phyloP scores from a whole-genome alignment of 2,797 vertebrate genomes.

The Lepus oiostolus region DNA sequence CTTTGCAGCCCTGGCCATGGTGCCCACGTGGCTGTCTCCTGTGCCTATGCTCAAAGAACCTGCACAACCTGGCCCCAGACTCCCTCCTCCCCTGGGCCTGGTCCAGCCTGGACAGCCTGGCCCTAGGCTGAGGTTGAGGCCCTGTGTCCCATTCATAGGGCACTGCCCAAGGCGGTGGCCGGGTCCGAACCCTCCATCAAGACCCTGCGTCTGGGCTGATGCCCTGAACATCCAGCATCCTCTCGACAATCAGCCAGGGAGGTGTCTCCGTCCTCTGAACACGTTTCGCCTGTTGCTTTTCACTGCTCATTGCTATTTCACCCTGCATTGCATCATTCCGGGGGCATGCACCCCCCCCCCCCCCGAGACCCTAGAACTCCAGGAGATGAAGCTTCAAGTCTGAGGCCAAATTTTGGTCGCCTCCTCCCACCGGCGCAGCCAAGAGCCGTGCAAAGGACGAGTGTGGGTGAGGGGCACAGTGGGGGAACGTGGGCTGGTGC shows the following conservation, averaged over 20 bases:
- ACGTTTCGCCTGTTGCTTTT: background rate
- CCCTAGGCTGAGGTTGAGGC: no score
- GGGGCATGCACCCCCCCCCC: background rate
- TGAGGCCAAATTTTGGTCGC: background rate
- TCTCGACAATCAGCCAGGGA: no score
- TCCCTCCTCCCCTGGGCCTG: background rate
- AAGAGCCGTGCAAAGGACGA: background rate
- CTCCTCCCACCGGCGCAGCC: background rate
- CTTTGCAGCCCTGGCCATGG: accelerated
- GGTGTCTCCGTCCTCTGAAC: background rate
- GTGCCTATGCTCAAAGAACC: accelerated
- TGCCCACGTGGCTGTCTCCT: accelerated
- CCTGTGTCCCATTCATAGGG: background rate
- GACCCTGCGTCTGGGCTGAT: accelerated
- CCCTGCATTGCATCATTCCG: background rate
- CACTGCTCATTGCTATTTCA: background rate
- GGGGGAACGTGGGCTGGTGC: background rate
- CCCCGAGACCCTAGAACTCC: background rate
- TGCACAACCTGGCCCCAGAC: background rate
- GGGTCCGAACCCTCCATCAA: background rate
- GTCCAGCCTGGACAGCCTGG: background rate
- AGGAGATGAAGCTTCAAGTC: slow-evolving; percentile 6
- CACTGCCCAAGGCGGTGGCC: background rate
- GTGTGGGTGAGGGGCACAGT: background rate
- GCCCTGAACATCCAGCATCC: background rate